phyloP scores from a whole-genome alignment of 2,888 invertebrate genomes.

The Willowsia nigromaculata region DNA sequence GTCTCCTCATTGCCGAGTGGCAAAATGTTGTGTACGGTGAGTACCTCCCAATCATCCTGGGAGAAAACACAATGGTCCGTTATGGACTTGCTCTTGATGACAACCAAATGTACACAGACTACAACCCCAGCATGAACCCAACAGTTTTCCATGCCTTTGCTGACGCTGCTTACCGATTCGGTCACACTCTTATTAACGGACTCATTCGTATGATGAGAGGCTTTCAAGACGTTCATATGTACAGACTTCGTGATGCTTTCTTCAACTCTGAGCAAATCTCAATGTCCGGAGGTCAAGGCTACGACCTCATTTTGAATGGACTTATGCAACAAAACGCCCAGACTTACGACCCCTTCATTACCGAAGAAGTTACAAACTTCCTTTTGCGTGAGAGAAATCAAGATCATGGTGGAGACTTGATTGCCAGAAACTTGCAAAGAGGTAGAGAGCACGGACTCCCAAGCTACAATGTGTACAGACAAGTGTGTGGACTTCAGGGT shows the following conservation, averaged over 20 bases:
- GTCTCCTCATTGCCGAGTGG: slow-evolving; percentile 76
- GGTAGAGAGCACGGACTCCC: slow-evolving; percentile 76
- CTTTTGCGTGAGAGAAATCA: slow-evolving; percentile 71
- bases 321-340: slow-evolving; percentile 77
- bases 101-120: slow-evolving; percentile 58
- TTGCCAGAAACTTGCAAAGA: slow-evolving; percentile 75
- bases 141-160: slow-evolving; percentile 77
- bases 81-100: slow-evolving; percentile 70
- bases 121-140: slow-evolving; percentile 75
- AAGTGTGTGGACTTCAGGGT: slow-evolving; percentile 74
- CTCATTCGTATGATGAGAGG: slow-evolving; percentile 76
- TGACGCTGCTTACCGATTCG: slow-evolving; percentile 77
- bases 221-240: slow-evolving; percentile 69
- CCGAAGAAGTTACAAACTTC: slow-evolving; percentile 77
- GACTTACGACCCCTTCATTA: slow-evolving; percentile 76
- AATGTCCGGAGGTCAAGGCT: slow-evolving; percentile 75
- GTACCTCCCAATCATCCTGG: slow-evolving; percentile 77
- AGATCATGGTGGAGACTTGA: slow-evolving; percentile 76
- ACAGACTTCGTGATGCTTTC: slow-evolving; percentile 76
- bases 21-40: slow-evolving; percentile 77
- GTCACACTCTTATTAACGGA: slow-evolving; percentile 76
- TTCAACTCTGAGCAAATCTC: slow-evolving; percentile 76
- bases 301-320: slow-evolving; percentile 75
- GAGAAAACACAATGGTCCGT: slow-evolving; percentile 70
- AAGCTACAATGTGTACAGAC: slow-evolving; percentile 76